phyloP scores from a whole-genome alignment of 37 sponge, comb jelly and placozoan genomes.

The Aplysina aerophoba region DNA sequence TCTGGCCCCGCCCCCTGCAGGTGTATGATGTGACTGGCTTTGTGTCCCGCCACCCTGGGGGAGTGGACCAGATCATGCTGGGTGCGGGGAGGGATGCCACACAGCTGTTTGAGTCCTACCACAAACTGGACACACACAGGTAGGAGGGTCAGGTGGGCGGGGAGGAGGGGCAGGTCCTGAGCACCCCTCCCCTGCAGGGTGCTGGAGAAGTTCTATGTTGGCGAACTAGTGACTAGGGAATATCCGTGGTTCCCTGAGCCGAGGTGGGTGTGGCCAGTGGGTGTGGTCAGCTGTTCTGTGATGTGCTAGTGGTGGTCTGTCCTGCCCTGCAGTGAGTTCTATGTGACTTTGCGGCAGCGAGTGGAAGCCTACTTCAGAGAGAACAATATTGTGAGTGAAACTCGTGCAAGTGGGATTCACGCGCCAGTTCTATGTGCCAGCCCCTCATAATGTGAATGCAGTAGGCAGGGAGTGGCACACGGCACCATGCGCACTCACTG shows the following conservation, averaged over 20 bases:
- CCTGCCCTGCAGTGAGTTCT: constrained; percentile 66
- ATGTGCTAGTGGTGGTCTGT: background rate
- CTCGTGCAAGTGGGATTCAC: no score
- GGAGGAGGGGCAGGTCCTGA: background rate
- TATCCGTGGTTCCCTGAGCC: constrained; percentile 87
- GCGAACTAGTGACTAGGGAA: constrained; percentile 85
- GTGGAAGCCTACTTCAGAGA: constrained; percentile 87
- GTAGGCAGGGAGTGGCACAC: no score
- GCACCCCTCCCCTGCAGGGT: constrained; percentile 46
- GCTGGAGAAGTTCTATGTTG: constrained; percentile 92
- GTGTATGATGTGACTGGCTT: constrained; percentile 92
- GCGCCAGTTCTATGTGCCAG: no score
- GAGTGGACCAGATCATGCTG: constrained; percentile 88
- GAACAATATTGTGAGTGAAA: constrained; percentile 87
- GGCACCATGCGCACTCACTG: no score
- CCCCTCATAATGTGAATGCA: no score
- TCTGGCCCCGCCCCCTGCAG: constrained; percentile 29
- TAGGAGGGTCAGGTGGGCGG: constrained; percentile 22
- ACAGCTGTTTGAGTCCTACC: constrained; percentile 93
- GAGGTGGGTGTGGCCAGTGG: constrained; percentile 48
- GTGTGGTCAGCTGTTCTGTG: background rate
- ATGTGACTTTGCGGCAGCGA: constrained; percentile 69
- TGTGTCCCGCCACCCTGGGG: constrained; percentile 89
- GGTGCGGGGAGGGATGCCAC: constrained; percentile 94
- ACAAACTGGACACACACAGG: constrained; percentile 70